Conservation (phyloP, 2,113 vertebrate species). For the Alethe castanea region DNA sequence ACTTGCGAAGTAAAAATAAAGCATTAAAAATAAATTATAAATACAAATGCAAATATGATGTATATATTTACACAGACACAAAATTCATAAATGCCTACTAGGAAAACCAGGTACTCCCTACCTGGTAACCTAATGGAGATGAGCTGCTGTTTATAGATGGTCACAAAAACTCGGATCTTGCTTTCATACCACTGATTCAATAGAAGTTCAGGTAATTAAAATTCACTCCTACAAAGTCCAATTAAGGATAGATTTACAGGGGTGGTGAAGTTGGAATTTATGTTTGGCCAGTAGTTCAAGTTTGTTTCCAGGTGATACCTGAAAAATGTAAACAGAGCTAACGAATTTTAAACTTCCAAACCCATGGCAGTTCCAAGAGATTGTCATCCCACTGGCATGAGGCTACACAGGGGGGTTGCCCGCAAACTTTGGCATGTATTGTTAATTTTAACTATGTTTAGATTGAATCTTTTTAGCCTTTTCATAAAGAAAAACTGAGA, state of each 20-base stretch:
- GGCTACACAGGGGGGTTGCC: neutral
- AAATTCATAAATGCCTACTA: neutral
- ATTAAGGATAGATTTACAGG: neutral
- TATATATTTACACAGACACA: accelerated
- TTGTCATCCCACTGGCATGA: neutral
- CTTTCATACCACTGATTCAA: neutral
- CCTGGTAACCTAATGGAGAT: neutral
- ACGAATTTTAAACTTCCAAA: neutral
- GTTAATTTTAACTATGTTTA: neutral
- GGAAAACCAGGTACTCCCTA: neutral
- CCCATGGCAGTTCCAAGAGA: neutral
- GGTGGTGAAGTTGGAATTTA: neutral
- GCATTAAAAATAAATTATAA: neutral
- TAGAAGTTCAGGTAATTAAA: neutral
- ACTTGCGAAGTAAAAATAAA: neutral
- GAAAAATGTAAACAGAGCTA: neutral
- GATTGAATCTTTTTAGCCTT: neutral
- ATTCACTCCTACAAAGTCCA: neutral
- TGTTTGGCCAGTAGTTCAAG: neutral
- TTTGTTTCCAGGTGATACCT: neutral
- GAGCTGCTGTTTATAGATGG: neutral
- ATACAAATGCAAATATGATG: neutral
- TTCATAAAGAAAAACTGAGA: neutral
- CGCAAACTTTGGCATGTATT: neutral
- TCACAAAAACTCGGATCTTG: neutral